Evolutionary conservation across 2,888 invertebrate species (phyloP), one percentile per base, ranked within the genome.

Genomic region (Lacanobia wlatinum): DNA sequence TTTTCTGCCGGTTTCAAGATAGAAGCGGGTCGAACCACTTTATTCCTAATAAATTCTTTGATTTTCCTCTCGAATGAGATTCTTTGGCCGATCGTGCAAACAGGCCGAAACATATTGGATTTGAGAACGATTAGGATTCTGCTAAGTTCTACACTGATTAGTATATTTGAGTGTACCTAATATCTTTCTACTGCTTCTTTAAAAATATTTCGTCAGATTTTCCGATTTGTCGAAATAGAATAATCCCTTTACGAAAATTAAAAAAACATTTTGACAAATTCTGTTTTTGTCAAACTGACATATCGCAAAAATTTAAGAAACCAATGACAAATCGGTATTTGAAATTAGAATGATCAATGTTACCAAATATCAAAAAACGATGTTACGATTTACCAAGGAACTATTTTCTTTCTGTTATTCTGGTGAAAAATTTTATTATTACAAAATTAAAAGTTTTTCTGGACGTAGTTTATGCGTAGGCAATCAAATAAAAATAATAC

Each of bases 1-100:
- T 94, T 93, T 73, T 96, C 94, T 6, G 92, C 94, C 76, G 94
- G 95, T 84, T 94, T 96, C 87, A 96, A 88, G 82, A 95, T 87
- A 56, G 96, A 94, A 87, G 93, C 90, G 59, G 95, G 92, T 74
- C 87, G 90, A 86, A 96, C 90, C 72, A 95, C 93, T 93, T 96
- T 96, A 72, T 87, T 92, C 78, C 96, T 92, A 82, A 94, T 84
- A 73, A 94, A 92, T 87, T 94, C 90, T 86, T 92, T 93, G 38
- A 87, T 84, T 83, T 88, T 88, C 38, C 87, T 89, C 77, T 93
- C 89, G 64, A 90, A 80, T 65, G 90, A 89, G 78, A 94, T 85
- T 85, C 87, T 89, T 70, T 88, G 93, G 84, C 92, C 87, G 84
- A 93, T 89, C 75, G 87, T 78, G 78, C 88, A 86, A 87, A 93